phyloP scores from a whole-genome alignment of 2,113 vertebrate genomes.

The Planiliza haematocheilus region DNA sequence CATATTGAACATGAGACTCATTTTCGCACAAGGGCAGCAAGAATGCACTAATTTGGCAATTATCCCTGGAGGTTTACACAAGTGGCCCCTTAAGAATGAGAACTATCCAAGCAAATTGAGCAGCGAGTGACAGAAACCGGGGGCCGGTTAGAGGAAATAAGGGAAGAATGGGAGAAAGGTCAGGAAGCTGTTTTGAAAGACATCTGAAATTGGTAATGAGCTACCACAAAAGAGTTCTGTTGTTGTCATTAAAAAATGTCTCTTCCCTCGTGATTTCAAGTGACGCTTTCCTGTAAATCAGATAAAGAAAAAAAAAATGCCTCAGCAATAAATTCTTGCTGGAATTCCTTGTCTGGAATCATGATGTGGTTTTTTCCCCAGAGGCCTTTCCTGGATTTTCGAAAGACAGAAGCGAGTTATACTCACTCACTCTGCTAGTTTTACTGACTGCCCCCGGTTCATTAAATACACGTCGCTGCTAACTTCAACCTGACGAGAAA shows the following conservation, averaged over 20 bases:
- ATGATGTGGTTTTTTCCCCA: conserved; percentile 36
- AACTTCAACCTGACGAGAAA: too few relatives aligned
- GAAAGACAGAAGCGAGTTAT: not conserved
- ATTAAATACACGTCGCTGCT: too few relatives aligned
- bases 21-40: conserved; percentile 27
- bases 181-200: not conserved
- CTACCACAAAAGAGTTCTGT: conserved; percentile 1
- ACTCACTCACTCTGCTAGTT: conserved; percentile 8
- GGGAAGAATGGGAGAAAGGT: not conserved
- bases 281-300: conserved; percentile 35
- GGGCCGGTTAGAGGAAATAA: conserved; percentile 17
- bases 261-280: conserved; percentile 18
- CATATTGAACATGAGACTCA: conserved; percentile 16
- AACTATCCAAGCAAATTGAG: conserved; percentile 12
- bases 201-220: conserved; percentile 7
- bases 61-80: conserved; percentile 30
- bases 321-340: conserved; percentile 33
- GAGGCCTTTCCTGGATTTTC: conserved; percentile 9
- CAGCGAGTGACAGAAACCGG: not conserved
- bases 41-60: conserved; percentile 58
- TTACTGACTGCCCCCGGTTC: not conserved
- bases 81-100: conserved; percentile 43
- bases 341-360: conserved; percentile 36
- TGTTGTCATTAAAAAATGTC: conserved; percentile 16
- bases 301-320: conserved; percentile 3